phyloP scores from a whole-genome alignment of 2,888 invertebrate species.

The Tetrapedia diversipes region DNA sequence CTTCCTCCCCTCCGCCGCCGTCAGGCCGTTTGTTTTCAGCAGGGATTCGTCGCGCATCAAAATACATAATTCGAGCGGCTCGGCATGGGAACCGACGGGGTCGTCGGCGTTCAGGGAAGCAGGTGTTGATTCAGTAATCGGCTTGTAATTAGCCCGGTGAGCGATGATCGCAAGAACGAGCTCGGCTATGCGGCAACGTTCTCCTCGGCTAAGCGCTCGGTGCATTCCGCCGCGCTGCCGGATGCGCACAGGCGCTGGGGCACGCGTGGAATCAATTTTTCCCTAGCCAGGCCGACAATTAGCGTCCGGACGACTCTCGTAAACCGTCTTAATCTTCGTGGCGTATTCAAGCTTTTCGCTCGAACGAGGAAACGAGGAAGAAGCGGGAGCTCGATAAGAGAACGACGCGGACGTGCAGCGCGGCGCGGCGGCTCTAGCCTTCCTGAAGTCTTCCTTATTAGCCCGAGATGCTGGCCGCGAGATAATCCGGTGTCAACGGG shows the following conservation, averaged over 20 bases:
- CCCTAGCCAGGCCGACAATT: background rate
- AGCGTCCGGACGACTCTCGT: background rate
- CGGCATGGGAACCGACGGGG: slow-evolving; percentile 49
- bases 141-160: slow-evolving; percentile 69
- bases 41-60: slow-evolving; percentile 44
- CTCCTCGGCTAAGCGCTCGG: slow-evolving; percentile 38
- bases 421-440: background rate
- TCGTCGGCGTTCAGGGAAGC: slow-evolving; percentile 60
- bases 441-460: background rate
- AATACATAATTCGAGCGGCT: slow-evolving; percentile 18
- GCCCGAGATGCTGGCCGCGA: background rate
- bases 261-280: slow-evolving; percentile 20
- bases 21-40: slow-evolving; percentile 15
- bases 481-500: background rate
- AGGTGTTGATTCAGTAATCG: slow-evolving; percentile 74
- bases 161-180: slow-evolving; percentile 70
- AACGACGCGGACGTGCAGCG: too few species aligned
- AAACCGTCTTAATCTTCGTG: slow-evolving; percentile 14
- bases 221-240: slow-evolving; percentile 44
- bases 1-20: too few species aligned
- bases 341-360: background rate
- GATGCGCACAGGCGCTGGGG: slow-evolving; percentile 13
- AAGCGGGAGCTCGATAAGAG: background rate
- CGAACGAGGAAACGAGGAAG: background rate
- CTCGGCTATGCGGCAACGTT: slow-evolving; percentile 42